Percentiles rank a stretch among this genome's conserved stretches.
Evolutionary conservation across 2,113 vertebrate genomes (phyloP).

Genomic region (Theristicus caerulescens): DNA sequence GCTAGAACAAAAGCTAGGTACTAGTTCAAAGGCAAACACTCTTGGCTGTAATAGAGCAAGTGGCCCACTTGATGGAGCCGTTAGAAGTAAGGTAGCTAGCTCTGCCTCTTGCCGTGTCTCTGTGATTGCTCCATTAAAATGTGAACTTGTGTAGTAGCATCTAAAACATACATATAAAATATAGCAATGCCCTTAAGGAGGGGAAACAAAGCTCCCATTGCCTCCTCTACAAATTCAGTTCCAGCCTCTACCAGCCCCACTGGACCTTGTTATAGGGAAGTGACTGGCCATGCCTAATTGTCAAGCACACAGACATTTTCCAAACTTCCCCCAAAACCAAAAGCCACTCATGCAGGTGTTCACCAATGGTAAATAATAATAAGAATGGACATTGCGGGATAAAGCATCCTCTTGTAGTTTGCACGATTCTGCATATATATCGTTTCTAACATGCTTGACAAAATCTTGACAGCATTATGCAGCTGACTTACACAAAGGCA

Average conservation of each 20-base stretch:
- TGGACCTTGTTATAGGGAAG: neutral
- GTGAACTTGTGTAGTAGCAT: neutral
- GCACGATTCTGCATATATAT: neutral
- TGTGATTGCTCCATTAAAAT: neutral
- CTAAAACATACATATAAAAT: neutral
- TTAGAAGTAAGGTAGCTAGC: neutral
- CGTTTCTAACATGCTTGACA: neutral
- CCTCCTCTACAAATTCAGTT: neutral
- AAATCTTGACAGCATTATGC: neutral
- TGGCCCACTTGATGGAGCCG: slow-evolving; percentile 34
- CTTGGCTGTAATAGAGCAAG: neutral
- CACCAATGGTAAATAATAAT: neutral
- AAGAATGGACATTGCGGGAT: neutral
- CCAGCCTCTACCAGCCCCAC: neutral
- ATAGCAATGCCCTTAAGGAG: neutral
- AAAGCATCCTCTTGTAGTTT: fast-evolving
- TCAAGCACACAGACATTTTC: neutral
- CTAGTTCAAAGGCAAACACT: neutral
- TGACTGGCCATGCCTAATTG: too few relatives aligned
- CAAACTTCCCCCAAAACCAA: neutral
- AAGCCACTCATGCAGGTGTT: neutral
- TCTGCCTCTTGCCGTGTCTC: neutral
- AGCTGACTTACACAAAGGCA: neutral
- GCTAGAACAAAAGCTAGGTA: neutral
- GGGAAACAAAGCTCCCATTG: neutral